phyloP scores from a whole-genome alignment of 37 sponge, comb jelly and placozoan species.

The Theonella swinhoei region DNA sequence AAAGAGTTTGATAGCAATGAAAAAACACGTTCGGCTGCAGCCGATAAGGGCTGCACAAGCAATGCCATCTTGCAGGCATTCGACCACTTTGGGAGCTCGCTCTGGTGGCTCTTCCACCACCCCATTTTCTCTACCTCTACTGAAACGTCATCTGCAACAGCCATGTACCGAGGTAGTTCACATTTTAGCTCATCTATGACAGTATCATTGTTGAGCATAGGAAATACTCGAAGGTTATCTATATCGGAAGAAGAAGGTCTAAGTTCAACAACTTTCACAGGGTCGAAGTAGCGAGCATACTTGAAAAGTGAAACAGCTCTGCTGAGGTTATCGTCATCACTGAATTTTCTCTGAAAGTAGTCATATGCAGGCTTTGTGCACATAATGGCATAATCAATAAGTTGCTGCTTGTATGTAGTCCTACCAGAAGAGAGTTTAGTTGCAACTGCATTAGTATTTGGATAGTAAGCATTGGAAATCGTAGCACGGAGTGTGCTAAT shows the following conservation, averaged over 20 bases:
- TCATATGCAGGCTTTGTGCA: conserved; percentile 11
- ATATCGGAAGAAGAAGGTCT: not conserved
- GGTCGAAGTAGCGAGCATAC: conserved; percentile 3
- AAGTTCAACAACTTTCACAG: not conserved
- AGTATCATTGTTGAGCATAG: not conserved
- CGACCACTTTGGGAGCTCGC: conserved; percentile 3
- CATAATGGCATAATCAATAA: not conserved
- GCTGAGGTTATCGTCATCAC: not conserved
- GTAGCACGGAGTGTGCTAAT: not conserved
- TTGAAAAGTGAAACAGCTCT: not conserved
- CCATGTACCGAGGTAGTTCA: not conserved
- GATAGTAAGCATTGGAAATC: not conserved
- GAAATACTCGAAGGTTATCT: not conserved
- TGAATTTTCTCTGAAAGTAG: not conserved
- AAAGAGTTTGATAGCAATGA: not conserved
- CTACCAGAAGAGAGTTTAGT: not conserved
- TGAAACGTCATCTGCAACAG: not conserved
- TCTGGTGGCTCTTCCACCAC: not conserved
- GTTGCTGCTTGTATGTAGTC: not conserved
- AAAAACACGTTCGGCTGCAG: conserved; percentile 6
- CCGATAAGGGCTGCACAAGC: conserved; percentile 1
- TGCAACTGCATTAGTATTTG: not conserved
- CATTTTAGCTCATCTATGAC: not conserved
- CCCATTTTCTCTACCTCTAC: not conserved
- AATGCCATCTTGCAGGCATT: not conserved